These are phyloP conservation scores for Drosophila setosimentum DNA, from an alignment of 2,888 invertebrate species.

Conservation along the genomic window DNA sequence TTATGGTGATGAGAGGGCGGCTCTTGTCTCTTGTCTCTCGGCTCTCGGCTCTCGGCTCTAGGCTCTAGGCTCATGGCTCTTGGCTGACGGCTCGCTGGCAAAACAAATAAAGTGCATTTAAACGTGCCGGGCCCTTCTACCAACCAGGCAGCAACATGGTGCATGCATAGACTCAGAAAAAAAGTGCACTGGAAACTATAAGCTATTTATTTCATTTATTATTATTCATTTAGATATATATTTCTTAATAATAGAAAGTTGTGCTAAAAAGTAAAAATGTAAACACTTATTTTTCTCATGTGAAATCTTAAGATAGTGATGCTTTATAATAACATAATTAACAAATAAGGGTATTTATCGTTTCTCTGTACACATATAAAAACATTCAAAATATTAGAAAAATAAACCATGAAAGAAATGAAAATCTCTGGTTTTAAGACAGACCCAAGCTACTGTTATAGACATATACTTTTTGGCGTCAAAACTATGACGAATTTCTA, in stretches of 20 bases:
- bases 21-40: not conserved
- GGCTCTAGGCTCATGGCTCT: slow-evolving; percentile 20
- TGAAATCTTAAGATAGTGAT: not conserved
- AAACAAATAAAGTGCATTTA: slow-evolving; percentile 73
- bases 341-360: not conserved
- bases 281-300: not conserved
- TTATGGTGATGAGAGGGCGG: slow-evolving; percentile 61
- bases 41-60: no score
- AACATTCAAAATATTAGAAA: not conserved
- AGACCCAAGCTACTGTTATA: not conserved
- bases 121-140: slow-evolving; percentile 42
- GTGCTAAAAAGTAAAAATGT: not conserved
- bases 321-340: not conserved
- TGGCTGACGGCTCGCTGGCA: slow-evolving; percentile 30
- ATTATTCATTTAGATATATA: no score
- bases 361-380: not conserved
- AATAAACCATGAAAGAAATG: not conserved
- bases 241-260: not conserved
- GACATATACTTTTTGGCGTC: not conserved
- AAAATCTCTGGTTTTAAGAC: not conserved
- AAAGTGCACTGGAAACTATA: not conserved
- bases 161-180: slow-evolving; percentile 1
- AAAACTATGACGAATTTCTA: not conserved
- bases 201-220: no score
- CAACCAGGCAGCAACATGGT: slow-evolving; percentile 10